phyloP scores from a whole-genome alignment of 1,140 invertebrate species.

The Frieseomelitta varia region DNA sequence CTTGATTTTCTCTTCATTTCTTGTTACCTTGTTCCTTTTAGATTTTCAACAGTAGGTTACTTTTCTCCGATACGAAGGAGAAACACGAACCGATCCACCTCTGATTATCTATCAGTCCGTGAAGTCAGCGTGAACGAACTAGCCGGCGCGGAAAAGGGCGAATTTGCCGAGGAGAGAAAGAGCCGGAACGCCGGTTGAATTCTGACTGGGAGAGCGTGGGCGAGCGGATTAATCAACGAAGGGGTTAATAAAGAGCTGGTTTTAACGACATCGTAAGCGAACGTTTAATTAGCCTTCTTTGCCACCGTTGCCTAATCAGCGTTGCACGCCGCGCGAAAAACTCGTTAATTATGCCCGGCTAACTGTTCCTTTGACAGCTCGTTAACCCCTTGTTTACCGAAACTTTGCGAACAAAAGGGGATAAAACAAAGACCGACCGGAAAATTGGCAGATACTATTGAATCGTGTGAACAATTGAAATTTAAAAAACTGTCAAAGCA shows the following conservation, averaged over 20 bases:
- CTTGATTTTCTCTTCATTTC: too few species aligned
- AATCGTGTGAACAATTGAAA: not conserved
- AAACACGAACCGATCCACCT: too few species aligned
- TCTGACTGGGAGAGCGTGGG: not conserved
- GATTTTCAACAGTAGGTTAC: too few species aligned
- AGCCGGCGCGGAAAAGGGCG: not conserved
- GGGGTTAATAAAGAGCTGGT: slow-evolving; percentile 43
- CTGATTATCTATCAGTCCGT: slow-evolving; percentile 5
- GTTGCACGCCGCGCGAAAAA: slow-evolving; percentile 23
- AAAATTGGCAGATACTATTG: not conserved
- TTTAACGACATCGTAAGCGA: slow-evolving; percentile 44
- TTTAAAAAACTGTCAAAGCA: too few species aligned
- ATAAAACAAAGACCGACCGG: not conserved
- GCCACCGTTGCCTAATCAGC: slow-evolving; percentile 30
- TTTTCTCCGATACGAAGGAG: not conserved
- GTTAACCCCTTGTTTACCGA: slow-evolving; percentile 44
- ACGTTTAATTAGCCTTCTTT: slow-evolving; percentile 48
- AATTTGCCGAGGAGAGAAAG: not conserved
- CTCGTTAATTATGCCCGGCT: slow-evolving; percentile 41
- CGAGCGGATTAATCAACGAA: slow-evolving; percentile 33
- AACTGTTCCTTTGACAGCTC: slow-evolving; percentile 49
- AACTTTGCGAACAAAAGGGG: not conserved
- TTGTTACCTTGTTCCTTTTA: too few species aligned
- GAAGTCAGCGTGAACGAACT: slow-evolving; percentile 12
- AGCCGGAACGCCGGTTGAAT: not conserved